Evolutionary conservation across 2,797 vertebrate species (phyloP), one percentile per base, ranked within the genome.

Genomic region (Tangara arthus): DNA sequence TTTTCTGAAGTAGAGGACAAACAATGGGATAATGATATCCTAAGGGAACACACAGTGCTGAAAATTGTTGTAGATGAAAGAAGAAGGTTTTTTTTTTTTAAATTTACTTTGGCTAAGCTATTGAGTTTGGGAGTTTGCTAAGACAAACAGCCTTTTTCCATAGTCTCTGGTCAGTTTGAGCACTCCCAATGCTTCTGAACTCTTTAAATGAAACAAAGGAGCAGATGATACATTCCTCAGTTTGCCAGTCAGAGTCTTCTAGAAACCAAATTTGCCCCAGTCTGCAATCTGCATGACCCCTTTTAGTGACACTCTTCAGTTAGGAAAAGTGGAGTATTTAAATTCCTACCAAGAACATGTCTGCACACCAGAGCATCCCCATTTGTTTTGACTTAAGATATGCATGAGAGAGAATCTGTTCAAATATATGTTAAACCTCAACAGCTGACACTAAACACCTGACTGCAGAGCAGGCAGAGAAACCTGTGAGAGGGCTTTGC

Each of bases 61-160:
- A 52, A 71, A 91, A 77, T 26, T 21, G 12, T 32, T 21, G 34
- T 71, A 78, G 46, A 10, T 61, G 46, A 91, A 72, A 69, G 63
- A 32, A 32, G 1, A 30, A 20, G 5, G 1, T n/a, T 11, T 37
- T 1, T 47, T 39, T 60, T 73, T 64, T 56, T 5, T 0, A 15
- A 66, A 28, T 35, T 26, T 1, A 32, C 24, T 63, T 78, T 28
- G 19, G 19, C 61, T 64, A 68, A 70, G 24, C 53, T 37, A 47
- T 11, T 17, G 15, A n/a, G 22, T 57, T 57, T 65, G 14, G 12
- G 55, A 16, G 12, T n/a, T 61, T 87, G 61, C 30, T 80, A 66
- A 65, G 17, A 39, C 17, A 56, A 70, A 26, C 23, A 55, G 11
- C 22, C 16, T 60, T 60, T 42, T 68, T 8, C 61, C 27, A 19